Percentiles rank a stretch among this genome's conserved stretches.
phyloP scores from a whole-genome alignment of 1,140 invertebrate species.

The Philotrypesis tridentata region DNA sequence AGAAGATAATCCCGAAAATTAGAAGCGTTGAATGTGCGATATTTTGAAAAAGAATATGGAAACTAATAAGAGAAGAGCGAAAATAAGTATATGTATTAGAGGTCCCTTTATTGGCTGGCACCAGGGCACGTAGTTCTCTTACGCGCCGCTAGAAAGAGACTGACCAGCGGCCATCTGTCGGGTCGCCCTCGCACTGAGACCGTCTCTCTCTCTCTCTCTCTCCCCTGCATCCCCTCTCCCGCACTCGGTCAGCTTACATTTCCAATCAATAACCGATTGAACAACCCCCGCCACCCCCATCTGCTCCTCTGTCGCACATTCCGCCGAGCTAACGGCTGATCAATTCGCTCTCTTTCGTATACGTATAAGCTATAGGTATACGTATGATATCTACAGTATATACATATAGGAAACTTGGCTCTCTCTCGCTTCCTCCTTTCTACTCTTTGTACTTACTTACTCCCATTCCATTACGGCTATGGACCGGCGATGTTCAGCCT shows the following conservation, averaged over 20 bases:
- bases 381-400: background rate
- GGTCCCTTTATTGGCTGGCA: background rate
- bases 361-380: background rate
- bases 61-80: constrained; percentile 9
- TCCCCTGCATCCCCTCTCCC: constrained; percentile 31
- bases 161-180: constrained; percentile 70
- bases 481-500: background rate
- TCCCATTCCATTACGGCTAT: background rate
- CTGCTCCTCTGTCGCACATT: constrained; percentile 60
- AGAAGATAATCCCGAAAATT: too few relatives aligned
- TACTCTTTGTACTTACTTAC: background rate
- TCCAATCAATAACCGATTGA: constrained; percentile 73
- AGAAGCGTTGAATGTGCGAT: too few relatives aligned
- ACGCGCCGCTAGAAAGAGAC: constrained; percentile 34
- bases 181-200: constrained; percentile 60
- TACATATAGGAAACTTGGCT: background rate
- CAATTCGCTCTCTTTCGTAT: constrained; percentile 58
- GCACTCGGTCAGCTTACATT: constrained; percentile 63
- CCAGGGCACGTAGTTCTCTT: constrained; percentile 2
- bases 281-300: constrained; percentile 60
- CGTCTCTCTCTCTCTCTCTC: constrained; percentile 41
- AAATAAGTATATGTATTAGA: constrained; percentile 6
- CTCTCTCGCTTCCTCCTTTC: background rate
- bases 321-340: constrained; percentile 63
- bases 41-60: constrained; percentile 3